Evolutionary conservation across 2,888 invertebrate genomes (phyloP), one percentile per base, ranked within the genome.

Genomic region (Lithophane semibrunnea): DNA sequence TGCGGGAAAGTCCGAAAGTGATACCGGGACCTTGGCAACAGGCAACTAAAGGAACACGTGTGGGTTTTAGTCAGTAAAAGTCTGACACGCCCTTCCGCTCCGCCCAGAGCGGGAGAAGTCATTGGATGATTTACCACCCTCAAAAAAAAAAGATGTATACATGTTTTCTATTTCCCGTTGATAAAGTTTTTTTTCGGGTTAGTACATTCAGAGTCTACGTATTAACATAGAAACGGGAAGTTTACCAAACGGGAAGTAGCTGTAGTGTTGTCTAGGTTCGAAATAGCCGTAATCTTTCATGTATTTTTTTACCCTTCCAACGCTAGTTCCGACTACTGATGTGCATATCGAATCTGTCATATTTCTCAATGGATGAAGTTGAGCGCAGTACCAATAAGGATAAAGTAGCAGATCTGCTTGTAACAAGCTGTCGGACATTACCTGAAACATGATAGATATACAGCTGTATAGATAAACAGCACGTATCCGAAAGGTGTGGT

Each of bases 371-470:
- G 73, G 54, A n/a, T 79, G 71, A 13, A 8, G 0, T 4, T 29
- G 2, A 47, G 24, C 52, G 64, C 82, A 83, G n/a, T 4, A 5
- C 0, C 13, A 2, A 1, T 13, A 8, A 5, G 83, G 18, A 52
- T 79, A 18, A 12, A 79, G 13, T 49, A 79, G 21, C 42, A 83
- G 24, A 9, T 79, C 1, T 29, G 73, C 76, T 42, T 74, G 60
- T 29, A 83, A 42, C 61, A 83, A 74, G 2, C 44, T 76, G 47
- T 82, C 73, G 3, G 83, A 83, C 21, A 0, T 2, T 44, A 74
- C 2, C 83, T 83, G 79, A 18, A 83, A 83, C 24, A 68, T 29
- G 52, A 52, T 13, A n/a, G n/a, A n/a, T n/a, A n/a, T n/a, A n/a
- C n/a, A n/a, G n/a, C n/a, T n/a, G n/a, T n/a, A n/a, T 29, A 3